phyloP scores from a whole-genome alignment of 2,797 vertebrate species.

The Phalloptychus januarius region DNA sequence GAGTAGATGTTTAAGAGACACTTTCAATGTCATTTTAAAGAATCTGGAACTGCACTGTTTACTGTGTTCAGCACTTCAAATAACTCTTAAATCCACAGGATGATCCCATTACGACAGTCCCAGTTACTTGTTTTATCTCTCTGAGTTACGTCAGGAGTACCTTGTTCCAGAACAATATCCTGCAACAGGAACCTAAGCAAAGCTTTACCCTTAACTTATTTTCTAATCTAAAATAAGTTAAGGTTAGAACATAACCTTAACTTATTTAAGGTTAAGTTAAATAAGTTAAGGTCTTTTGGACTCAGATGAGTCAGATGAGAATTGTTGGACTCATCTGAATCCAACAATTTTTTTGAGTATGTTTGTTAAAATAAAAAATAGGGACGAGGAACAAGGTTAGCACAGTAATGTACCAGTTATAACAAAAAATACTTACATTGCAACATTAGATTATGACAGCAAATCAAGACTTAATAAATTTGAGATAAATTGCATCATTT shows the following conservation, averaged over 20 bases:
- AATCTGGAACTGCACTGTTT: constrained; percentile 14
- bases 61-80: constrained; percentile 57
- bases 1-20: not conserved
- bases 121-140: constrained; percentile 75
- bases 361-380: not conserved
- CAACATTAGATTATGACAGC: not conserved
- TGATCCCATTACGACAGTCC: constrained; percentile 83
- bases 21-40: constrained; percentile 7
- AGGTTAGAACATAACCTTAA: too few relatives aligned
- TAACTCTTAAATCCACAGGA: constrained; percentile 76
- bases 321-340: constrained; percentile 22
- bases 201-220: constrained; percentile 18
- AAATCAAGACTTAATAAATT: not conserved
- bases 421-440: not conserved
- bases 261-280: too few relatives aligned
- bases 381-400: not conserved
- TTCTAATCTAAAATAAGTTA: constrained; percentile 15
- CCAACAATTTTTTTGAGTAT: not conserved
- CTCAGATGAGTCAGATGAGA: too few relatives aligned
- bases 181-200: constrained; percentile 27
- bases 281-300: too few relatives aligned
- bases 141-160: constrained; percentile 74
- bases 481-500: not conserved
- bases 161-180: constrained; percentile 45
- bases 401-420: not conserved